Base-by-base conservation (phyloP, 2,797 vertebrate genomes). In the Tiaroga cobitis region DNA sequence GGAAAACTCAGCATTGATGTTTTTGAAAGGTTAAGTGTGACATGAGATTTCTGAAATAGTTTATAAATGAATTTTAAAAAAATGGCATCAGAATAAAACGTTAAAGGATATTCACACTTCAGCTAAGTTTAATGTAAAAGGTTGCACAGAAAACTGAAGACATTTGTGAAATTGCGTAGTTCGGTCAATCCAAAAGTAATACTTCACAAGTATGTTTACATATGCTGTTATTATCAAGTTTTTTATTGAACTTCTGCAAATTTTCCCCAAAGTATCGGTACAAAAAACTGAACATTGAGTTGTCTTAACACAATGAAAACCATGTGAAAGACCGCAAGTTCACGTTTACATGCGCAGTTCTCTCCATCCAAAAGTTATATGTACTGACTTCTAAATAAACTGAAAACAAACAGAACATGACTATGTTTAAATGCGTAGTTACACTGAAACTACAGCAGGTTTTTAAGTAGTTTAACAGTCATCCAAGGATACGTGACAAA, bases 21-120 rank as follows among this genome's bases (percentile, higher is more conserved):
- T 76, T 76, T 51, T 8, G 21, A 67, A 34, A 79, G 32, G 63
- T 59, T n/a, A 79, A 77, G 34, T 72, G 51, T 46, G 37, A 80
- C n/a, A n/a, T 15, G 2, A n/a, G 26, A 43, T 29, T 29, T 70
- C 1, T 63, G 0, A 70, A n/a, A 41, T 41, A 41, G 21, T 21
- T 68, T 34, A 37, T 5, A 29, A n/a, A n/a, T n/a, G n/a, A n/a
- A n/a, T n/a, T n/a, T n/a, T n/a, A n/a, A n/a, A 34, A 39, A 69
- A 43, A 2, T 8, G 24, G 69, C n/a, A 26, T 9, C 41, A 29
- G 24, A 26, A 72, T 4, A 16, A 43, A 70, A 70, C 68, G 24
- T 72, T 6, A 26, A 70, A 43, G 6, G 26, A 5, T 70, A 70
- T 70, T n/a, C 24, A 43, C 5, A 41, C 21, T 41, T 70, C 68